phyloP scores from a whole-genome alignment of 2,888 invertebrate genomes.

The Scaptodrosophila latifasciaeformis region DNA sequence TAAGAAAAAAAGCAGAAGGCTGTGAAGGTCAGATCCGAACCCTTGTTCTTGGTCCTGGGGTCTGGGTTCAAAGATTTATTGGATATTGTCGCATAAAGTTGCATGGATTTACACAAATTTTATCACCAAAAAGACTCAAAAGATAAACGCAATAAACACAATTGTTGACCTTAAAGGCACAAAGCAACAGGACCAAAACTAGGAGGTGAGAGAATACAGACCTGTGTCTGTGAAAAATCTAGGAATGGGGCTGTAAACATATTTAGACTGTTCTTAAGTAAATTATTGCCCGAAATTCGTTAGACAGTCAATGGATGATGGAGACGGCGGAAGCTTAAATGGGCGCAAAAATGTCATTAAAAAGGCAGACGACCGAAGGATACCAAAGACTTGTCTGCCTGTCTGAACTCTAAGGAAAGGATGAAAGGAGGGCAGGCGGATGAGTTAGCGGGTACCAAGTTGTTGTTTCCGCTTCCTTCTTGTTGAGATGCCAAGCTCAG shows the following conservation, averaged over 20 bases:
- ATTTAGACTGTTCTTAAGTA: constrained; percentile 63
- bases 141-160: constrained; percentile 65
- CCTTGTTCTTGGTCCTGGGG: constrained; percentile 16
- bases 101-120: constrained; percentile 50
- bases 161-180: constrained; percentile 31
- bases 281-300: constrained; percentile 61
- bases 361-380: constrained; percentile 35
- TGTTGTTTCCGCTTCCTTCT: constrained; percentile 64
- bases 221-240: not conserved
- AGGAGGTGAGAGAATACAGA: not conserved
- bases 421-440: constrained; percentile 33
- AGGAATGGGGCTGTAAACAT: constrained; percentile 23
- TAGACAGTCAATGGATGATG: constrained; percentile 17
- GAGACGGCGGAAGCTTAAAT: constrained; percentile 53
- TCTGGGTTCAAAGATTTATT: constrained; percentile 56
- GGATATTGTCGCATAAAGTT: constrained; percentile 61
- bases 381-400: constrained; percentile 3
- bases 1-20: not conserved
- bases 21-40: constrained; percentile 42
- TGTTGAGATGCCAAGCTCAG: constrained; percentile 43
- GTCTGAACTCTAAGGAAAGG: not conserved
- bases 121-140: constrained; percentile 55
- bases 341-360: constrained; percentile 68
- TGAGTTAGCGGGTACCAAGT: too few relatives aligned
- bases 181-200: constrained; percentile 13